Evolutionary conservation across 2,888 invertebrate species (phyloP).

Genomic region (Alentia gelatinosa): DNA sequence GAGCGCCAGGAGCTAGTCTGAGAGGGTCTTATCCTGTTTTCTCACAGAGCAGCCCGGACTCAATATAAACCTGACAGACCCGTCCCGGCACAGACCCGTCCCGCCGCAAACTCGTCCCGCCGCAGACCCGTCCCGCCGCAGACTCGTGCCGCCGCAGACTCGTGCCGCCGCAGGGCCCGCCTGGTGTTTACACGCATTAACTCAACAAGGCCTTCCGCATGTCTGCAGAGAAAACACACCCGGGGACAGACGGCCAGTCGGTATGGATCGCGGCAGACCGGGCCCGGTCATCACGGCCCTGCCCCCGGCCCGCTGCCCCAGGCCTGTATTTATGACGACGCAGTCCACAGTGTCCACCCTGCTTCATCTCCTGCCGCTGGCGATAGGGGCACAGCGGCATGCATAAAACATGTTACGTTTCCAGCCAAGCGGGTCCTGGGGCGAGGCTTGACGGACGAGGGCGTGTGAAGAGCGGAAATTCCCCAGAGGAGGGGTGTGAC

Average conservation of each 20-base stretch:
- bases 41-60: too few species aligned
- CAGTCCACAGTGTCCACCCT: background rate
- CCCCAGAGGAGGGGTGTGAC: too few species aligned
- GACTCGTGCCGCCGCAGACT: background rate
- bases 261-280: background rate
- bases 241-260: background rate
- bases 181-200: too few species aligned
- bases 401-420: conserved; percentile 1
- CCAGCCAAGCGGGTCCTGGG: background rate
- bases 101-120: too few species aligned
- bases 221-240: background rate
- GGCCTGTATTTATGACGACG: background rate
- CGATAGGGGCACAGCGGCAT: background rate
- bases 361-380: background rate
- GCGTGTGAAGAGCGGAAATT: background rate
- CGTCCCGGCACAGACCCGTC: too few species aligned
- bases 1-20: too few species aligned
- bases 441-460: background rate
- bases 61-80: too few species aligned
- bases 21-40: too few species aligned
- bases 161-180: too few species aligned
- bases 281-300: background rate
- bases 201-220: background rate
- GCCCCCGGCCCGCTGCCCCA: background rate
- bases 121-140: background rate